Base-by-base conservation (phyloP, 2,888 invertebrate genomes). In the Carpatolechia fugitivella region DNA sequence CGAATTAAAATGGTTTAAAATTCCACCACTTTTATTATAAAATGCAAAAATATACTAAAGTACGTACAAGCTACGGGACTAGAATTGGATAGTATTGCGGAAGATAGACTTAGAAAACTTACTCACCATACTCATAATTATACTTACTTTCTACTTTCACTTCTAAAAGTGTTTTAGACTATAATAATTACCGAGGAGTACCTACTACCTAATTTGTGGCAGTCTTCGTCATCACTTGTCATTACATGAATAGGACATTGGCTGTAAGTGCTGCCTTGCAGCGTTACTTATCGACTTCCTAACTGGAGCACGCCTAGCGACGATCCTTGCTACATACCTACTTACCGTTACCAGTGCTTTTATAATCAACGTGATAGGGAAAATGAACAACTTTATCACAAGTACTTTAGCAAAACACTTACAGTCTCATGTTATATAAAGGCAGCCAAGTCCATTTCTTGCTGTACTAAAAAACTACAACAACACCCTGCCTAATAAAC, bases 91-190 rank as follows among this genome's bases (percentile, higher is more conserved):
- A 31, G 24, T 35, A 18, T 49, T 41, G 14, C n/a, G 16, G 35
- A 35, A 49, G 35, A 30, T 48, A 48, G n/a, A 24, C 30, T 3
- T n/a, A 35, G 48, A 58, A 60, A 59, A 55, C 52, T 55, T 55
- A 60, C 60, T 60, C 55, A 60, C 59, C 24, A 4, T 24, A 24
- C 3, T 24, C 59, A 64, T 59, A 47, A 53, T 66, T 64, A 63
- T 65, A 76, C 75, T 74, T 77, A 80, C 81, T 80, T 74, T 77
- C 76, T 80, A 80, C 74, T 76, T 78, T 80, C 79, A 74, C 77
- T 76, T 69, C 65, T 75, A 76, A 69, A 10, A 35, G 14, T 35
- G 49, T 49, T n/a, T 13, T 16, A 10, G 11, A 44, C 29, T 44
- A 44, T 44, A 44, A 44, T 44, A 13, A 44, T n/a, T 5, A 14